Percentiles rank a stretch among this genome's conserved stretches.
These are phyloP conservation scores for Mylabris phalerata DNA, from an alignment of 1,140 invertebrate species.

Conservation along the genomic window DNA sequence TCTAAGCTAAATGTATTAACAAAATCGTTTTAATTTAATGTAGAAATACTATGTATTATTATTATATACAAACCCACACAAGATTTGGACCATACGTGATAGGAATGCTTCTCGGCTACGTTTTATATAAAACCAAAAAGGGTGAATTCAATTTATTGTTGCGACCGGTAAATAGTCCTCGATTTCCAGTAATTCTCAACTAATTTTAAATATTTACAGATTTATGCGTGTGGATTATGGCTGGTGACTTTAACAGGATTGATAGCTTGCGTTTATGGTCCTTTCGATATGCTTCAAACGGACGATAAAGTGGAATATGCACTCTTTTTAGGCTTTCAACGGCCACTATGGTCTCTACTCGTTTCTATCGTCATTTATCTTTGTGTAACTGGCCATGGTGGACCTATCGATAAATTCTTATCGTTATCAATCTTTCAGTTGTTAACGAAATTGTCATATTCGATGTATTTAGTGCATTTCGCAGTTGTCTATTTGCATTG, in stretches of 20 bases:
- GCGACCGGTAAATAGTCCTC: neutral
- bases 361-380: slow-evolving; percentile 61
- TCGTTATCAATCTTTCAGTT: slow-evolving; percentile 18
- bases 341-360: slow-evolving; percentile 51
- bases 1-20: no score
- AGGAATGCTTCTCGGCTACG: slow-evolving; percentile 50
- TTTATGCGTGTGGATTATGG: neutral
- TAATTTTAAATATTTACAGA: no score
- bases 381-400: slow-evolving; percentile 56
- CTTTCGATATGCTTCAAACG: neutral
- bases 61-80: slow-evolving; percentile 39
- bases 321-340: slow-evolving; percentile 53
- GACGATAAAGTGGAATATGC: slow-evolving; percentile 25
- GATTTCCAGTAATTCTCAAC: no score
- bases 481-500: neutral
- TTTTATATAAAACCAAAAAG: slow-evolving; percentile 8
- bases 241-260: neutral
- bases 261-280: slow-evolving; percentile 1
- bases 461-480: slow-evolving; percentile 22
- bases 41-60: slow-evolving; percentile 1
- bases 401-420: slow-evolving; percentile 15
- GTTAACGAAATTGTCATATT: slow-evolving; percentile 17
- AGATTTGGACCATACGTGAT: slow-evolving; percentile 50
- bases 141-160: neutral
- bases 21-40: no score